A percentile compares a stretch with the other conserved stretches of the same genome.
Conservation (phyloP, 2,888 invertebrate genomes). For the Monochamus alternatus region DNA sequence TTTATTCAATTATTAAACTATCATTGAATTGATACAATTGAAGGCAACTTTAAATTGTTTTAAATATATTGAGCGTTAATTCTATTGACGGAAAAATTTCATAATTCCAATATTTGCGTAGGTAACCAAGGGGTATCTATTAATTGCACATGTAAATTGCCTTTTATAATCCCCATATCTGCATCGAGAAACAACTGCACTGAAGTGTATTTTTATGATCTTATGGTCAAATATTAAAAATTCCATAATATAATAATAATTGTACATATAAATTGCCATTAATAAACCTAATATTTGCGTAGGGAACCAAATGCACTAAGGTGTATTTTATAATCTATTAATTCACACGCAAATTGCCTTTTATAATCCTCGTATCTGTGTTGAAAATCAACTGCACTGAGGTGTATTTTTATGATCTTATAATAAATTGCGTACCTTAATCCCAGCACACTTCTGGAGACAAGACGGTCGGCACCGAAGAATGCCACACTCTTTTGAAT, state of each 20-base stretch:
- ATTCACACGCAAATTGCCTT: not conserved
- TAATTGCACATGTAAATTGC: too few species aligned
- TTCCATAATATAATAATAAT: not conserved
- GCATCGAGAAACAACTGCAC: too few species aligned
- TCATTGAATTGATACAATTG: too few species aligned
- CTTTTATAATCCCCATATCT: too few species aligned
- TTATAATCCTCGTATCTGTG: not conserved
- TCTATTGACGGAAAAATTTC: too few species aligned
- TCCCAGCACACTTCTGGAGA: conserved; percentile 91
- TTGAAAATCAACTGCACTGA: not conserved
- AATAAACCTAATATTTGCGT: not conserved
- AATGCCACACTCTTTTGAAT: conserved; percentile 90
- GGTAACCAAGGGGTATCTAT: too few species aligned
- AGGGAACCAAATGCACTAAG: not conserved
- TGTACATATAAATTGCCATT: not conserved
- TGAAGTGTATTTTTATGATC: not conserved
- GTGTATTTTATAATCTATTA: not conserved
- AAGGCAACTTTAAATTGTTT: too few species aligned
- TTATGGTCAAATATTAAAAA: too few species aligned
- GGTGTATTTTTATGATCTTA: not conserved
- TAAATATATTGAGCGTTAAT: too few species aligned
- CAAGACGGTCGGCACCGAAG: conserved; percentile 88
- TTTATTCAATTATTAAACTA: too few species aligned
- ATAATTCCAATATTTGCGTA: too few species aligned
- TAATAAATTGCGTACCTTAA: conserved; percentile 76